Evolutionary conservation across 2,888 invertebrate species (phyloP).

Genomic region (Opisthograptis luteolata): DNA sequence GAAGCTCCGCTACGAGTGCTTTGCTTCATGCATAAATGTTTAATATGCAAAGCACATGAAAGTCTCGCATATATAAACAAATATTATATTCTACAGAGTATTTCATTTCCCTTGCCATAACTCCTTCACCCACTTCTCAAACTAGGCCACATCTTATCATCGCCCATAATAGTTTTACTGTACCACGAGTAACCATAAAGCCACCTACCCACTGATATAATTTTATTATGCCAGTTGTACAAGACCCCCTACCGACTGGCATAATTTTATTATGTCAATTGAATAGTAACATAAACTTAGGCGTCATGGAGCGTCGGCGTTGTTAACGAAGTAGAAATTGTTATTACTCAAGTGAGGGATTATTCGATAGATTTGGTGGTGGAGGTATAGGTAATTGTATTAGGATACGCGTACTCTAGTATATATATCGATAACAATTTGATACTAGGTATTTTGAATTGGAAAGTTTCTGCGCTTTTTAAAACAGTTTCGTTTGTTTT

Average conservation of each 20-base stretch:
- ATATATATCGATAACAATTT: neutral
- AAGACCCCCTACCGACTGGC: slow-evolving; percentile 8
- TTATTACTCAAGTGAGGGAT: neutral
- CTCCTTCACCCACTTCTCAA: neutral
- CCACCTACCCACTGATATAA: slow-evolving; percentile 2
- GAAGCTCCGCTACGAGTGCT: too few relatives aligned
- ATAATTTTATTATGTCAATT: slow-evolving; percentile 24
- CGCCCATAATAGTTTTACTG: slow-evolving; percentile 12
- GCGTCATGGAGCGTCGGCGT: slow-evolving; percentile 4
- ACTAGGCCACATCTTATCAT: slow-evolving; percentile 3
- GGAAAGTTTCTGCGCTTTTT: too few relatives aligned
- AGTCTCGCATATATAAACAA: too few relatives aligned
- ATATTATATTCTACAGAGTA: too few relatives aligned
- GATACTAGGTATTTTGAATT: too few relatives aligned
- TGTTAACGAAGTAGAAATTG: slow-evolving; percentile 16
- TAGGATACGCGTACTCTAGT: neutral
- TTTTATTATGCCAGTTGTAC: slow-evolving; percentile 7
- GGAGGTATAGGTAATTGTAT: neutral
- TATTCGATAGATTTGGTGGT: neutral
- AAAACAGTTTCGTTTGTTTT: too few relatives aligned
- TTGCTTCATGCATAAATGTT: too few relatives aligned
- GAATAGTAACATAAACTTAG: slow-evolving; percentile 13
- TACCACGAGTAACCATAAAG: slow-evolving; percentile 2
- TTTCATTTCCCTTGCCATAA: neutral
- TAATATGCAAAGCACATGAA: too few relatives aligned